These are phyloP conservation scores for Adelges cooleyi DNA, from an alignment of 1,140 invertebrate genomes.

Conservation along the genomic window DNA sequence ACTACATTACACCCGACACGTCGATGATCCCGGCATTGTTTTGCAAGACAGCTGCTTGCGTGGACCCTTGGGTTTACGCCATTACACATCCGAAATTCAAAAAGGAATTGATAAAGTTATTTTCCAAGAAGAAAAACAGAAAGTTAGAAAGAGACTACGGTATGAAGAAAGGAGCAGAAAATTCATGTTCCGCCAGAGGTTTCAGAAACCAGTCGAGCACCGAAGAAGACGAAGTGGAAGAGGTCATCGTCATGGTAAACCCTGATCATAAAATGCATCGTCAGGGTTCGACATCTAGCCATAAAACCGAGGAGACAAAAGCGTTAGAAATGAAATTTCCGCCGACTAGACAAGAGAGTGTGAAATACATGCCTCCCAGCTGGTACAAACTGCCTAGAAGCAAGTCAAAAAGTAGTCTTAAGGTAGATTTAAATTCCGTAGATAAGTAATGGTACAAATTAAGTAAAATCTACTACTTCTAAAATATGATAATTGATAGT, in stretches of 20 bases:
- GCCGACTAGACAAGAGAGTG: slow-evolving; percentile 2
- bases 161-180: not conserved
- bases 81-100: slow-evolving; percentile 57
- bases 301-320: slow-evolving; percentile 2
- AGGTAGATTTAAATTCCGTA: not conserved
- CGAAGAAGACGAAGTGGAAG: slow-evolving; percentile 4
- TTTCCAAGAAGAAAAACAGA: not conserved
- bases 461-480: too few species aligned
- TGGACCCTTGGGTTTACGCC: slow-evolving; percentile 64
- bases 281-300: slow-evolving; percentile 8
- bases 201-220: not conserved
- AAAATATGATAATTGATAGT: too few species aligned
- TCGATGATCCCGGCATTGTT: slow-evolving; percentile 66
- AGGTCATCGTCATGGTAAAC: not conserved
- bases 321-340: slow-evolving; percentile 6
- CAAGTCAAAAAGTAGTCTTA: slow-evolving; percentile 6
- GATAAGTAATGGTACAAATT: too few species aligned
- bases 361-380: slow-evolving; percentile 6
- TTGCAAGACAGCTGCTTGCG: slow-evolving; percentile 58
- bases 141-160: not conserved
- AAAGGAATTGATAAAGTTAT: slow-evolving; percentile 40
- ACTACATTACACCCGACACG: slow-evolving; percentile 49
- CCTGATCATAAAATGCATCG: not conserved
- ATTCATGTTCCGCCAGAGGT: not conserved
- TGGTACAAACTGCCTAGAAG: slow-evolving; percentile 1